Conservation (phyloP, 2,113 vertebrate species). For the Seriola dumerili region DNA sequence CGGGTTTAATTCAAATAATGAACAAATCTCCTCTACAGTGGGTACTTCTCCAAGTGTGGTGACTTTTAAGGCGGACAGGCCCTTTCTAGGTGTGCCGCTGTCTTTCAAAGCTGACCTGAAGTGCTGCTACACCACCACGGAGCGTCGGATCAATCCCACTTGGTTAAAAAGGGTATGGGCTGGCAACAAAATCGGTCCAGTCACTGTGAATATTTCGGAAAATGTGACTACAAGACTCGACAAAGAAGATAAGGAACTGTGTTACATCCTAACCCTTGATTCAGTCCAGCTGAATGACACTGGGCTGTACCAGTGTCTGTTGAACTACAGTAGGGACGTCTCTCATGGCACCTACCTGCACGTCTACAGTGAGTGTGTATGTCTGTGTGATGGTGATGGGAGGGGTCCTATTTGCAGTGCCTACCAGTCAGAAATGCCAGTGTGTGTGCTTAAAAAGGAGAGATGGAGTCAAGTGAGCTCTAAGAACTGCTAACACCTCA, state of each 20-base stretch:
- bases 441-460: conserved; percentile 10
- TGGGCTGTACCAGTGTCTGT: conserved; percentile 77
- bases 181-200: fast-evolving
- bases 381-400: background rate
- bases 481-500: conserved; percentile 39
- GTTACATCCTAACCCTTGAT: conserved; percentile 2
- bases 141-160: fast-evolving
- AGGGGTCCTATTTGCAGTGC: background rate
- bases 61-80: conserved; percentile 42
- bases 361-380: conserved; percentile 80
- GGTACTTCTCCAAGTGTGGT: background rate
- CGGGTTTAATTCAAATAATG: background rate
- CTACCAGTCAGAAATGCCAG: background rate
- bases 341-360: conserved; percentile 83
- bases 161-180: conserved; percentile 13
- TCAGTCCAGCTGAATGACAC: conserved; percentile 16
- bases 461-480: conserved; percentile 26
- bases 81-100: conserved; percentile 20
- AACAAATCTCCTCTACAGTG: conserved; percentile 52
- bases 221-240: too few species aligned
- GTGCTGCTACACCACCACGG: conserved; percentile 61
- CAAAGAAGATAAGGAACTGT: conserved; percentile 10
- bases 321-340: fast-evolving
- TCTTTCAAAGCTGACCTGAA: fast-evolving
- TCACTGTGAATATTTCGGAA: fast-evolving